These are phyloP conservation scores for Cheirogaleus medius DNA, from an alignment of 2,113 vertebrate genomes.

Conservation along the genomic window DNA sequence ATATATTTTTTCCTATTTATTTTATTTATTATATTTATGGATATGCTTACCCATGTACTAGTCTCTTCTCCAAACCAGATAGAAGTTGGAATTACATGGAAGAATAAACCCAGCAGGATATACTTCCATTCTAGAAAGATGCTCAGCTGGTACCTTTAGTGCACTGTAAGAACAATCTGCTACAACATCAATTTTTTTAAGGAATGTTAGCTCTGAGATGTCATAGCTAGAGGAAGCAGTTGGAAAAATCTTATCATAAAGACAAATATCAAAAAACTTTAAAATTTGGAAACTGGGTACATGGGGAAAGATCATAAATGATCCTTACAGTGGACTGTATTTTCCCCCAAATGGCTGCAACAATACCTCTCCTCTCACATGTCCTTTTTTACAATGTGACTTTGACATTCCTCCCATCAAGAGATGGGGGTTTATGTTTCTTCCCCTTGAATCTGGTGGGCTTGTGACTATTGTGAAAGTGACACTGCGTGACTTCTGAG, in stretches of 20 bases:
- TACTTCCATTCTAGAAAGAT: background rate
- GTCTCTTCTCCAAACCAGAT: constrained; percentile 27
- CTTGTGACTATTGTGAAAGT: background rate
- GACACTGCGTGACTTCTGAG: background rate
- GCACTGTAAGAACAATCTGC: background rate
- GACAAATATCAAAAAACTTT: background rate
- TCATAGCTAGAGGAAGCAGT: background rate
- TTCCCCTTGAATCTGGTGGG: background rate
- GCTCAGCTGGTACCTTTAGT: background rate
- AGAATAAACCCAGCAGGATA: background rate
- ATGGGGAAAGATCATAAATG: background rate
- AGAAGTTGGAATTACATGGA: background rate
- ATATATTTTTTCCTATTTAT: background rate
- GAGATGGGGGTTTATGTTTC: background rate
- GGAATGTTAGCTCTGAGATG: constrained; percentile 28
- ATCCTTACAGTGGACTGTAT: background rate
- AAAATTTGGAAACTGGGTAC: background rate
- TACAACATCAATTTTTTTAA: constrained; percentile 36
- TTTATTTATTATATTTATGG: constrained; percentile 29
- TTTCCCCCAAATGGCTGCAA: constrained; percentile 28
- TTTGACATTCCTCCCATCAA: background rate
- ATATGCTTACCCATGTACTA: background rate
- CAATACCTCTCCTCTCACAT: background rate
- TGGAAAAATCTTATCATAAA: background rate
- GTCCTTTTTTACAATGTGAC: background rate